These are phyloP conservation scores for Crotalus horridus DNA, from an alignment of 2,113 vertebrate species.

Conservation along the genomic window DNA sequence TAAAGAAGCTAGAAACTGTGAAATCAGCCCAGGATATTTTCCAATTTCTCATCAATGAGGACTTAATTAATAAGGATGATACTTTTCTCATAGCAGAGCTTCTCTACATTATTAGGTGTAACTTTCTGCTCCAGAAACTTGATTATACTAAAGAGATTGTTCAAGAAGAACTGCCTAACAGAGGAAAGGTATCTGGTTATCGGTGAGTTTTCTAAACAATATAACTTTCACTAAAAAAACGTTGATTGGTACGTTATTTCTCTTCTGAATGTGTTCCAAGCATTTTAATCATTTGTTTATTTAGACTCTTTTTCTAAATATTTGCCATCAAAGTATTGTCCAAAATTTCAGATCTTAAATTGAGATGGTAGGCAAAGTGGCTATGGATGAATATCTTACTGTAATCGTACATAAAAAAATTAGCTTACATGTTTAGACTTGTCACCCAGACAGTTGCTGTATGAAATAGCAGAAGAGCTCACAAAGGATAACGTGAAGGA, in stretches of 20 bases:
- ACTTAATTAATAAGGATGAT: slow-evolving; percentile 48
- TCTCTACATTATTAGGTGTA: slow-evolving; percentile 56
- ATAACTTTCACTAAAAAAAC: neutral
- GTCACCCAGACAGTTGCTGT: slow-evolving; percentile 69
- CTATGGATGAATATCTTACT: no score
- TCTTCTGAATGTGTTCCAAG: neutral
- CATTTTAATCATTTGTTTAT: neutral
- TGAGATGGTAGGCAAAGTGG: neutral
- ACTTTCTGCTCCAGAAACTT: slow-evolving; percentile 53
- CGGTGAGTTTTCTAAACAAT: slow-evolving; percentile 53
- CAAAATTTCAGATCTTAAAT: neutral
- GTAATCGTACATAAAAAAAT: neutral
- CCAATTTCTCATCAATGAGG: slow-evolving; percentile 42
- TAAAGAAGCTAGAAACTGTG: slow-evolving; percentile 47
- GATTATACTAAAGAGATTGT: slow-evolving; percentile 55
- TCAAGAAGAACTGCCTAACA: slow-evolving; percentile 20
- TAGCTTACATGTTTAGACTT: slow-evolving; percentile 13
- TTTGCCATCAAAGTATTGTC: neutral
- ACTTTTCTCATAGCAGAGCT: slow-evolving; percentile 68
- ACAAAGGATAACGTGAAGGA: slow-evolving; percentile 28
- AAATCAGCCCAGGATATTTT: slow-evolving; percentile 63
- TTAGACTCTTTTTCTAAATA: neutral
- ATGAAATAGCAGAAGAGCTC: slow-evolving; percentile 65
- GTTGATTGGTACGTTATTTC: neutral
- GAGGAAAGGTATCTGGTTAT: slow-evolving; percentile 56